Conservation (phyloP, 2,797 vertebrate genomes). For the Hoplostethus mediterraneus region DNA sequence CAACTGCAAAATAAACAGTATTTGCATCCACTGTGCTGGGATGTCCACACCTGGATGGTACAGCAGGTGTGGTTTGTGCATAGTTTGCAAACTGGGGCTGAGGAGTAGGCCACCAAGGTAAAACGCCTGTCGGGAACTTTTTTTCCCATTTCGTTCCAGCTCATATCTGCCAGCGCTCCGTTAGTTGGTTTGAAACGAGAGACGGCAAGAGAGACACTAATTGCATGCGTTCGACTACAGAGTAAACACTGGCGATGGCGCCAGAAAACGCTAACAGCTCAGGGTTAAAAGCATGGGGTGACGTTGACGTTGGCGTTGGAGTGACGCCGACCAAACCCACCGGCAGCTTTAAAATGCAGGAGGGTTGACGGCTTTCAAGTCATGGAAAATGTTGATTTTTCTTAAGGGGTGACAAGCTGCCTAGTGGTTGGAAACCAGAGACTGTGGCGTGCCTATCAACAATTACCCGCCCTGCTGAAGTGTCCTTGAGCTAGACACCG, state of each 20-base stretch:
- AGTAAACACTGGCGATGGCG: conserved; percentile 52
- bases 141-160: conserved; percentile 21
- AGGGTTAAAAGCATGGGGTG: conserved; percentile 17
- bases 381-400: conserved; percentile 20
- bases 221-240: conserved; percentile 51
- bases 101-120: conserved; percentile 3
- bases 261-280: conserved; percentile 48
- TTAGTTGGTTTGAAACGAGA: conserved; percentile 35
- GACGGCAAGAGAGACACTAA: conserved; percentile 47
- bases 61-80: conserved; percentile 19
- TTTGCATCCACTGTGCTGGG: not conserved
- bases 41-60: conserved; percentile 15
- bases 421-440: too few relatives aligned
- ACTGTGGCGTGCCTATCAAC: too few relatives aligned
- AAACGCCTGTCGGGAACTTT: conserved; percentile 25
- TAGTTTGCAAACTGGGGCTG: not conserved
- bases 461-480: too few relatives aligned
- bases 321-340: not conserved
- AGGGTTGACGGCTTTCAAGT: conserved; percentile 9
- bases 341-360: conserved; percentile 22
- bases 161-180: conserved; percentile 37
- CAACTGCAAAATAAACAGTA: not conserved
- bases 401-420: not conserved
- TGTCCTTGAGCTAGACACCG: not conserved
- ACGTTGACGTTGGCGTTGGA: conserved; percentile 11